Conservation (phyloP, 1,140 invertebrate species). For the Pseudomyrmex flavicornis region DNA sequence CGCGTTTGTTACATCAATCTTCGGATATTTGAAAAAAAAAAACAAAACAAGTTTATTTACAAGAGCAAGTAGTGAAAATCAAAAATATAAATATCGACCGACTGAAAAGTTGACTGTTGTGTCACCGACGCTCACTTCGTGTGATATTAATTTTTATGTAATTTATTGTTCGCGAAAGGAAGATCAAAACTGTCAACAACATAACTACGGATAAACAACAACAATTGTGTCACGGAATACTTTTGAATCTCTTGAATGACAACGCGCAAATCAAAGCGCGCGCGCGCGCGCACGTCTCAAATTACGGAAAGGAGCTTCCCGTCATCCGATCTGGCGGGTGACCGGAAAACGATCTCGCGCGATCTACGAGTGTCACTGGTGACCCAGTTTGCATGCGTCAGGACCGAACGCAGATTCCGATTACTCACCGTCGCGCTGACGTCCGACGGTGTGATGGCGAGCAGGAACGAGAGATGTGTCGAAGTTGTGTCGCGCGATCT, state of each 20-base stretch:
- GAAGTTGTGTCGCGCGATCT: slow-evolving; percentile 15
- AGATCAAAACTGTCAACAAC: background rate
- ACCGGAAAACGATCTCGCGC: slow-evolving; percentile 38
- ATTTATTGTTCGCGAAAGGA: background rate
- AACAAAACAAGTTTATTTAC: background rate
- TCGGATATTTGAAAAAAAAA: background rate
- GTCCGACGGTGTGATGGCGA: slow-evolving; percentile 1
- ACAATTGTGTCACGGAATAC: background rate
- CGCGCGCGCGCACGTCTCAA: slow-evolving; percentile 20
- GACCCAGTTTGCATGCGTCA: slow-evolving; percentile 32
- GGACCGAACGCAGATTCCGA: slow-evolving; percentile 16
- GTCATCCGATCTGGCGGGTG: background rate
- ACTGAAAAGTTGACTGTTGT: background rate
- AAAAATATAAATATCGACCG: background rate
- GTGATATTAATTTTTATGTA: background rate
- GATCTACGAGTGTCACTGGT: slow-evolving; percentile 32
- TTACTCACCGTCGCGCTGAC: slow-evolving; percentile 46
- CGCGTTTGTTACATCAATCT: slow-evolving; percentile 4
- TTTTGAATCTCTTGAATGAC: slow-evolving; percentile 14
- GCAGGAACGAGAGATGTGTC: background rate
- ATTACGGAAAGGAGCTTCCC: slow-evolving; percentile 27
- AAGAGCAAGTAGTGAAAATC: background rate
- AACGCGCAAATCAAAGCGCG: slow-evolving; percentile 1
- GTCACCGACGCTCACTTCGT: background rate
- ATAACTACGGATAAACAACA: no score